phyloP scores from a whole-genome alignment of 2,113 vertebrate species.

The Sinocyclocheilus anophthalmus region DNA sequence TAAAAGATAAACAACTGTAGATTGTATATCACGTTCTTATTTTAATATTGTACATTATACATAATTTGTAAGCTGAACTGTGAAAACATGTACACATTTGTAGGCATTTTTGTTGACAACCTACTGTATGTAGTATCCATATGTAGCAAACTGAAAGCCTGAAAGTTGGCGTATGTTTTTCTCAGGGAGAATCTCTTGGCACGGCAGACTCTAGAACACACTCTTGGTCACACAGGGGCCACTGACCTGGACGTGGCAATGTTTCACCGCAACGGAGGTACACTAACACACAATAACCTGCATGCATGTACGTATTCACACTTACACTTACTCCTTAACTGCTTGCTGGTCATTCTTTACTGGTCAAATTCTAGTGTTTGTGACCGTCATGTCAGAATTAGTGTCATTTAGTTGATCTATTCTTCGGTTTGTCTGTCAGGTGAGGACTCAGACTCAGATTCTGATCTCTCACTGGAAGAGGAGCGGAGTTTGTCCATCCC shows the following conservation, averaged over 20 bases:
- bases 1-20: background rate
- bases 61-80: background rate
- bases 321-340: background rate
- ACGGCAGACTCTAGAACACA: slow-evolving; percentile 89
- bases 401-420: background rate
- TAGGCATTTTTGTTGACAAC: background rate
- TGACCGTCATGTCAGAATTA: background rate
- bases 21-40: background rate
- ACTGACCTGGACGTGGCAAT: slow-evolving; percentile 96
- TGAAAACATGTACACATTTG: background rate
- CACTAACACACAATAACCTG: slow-evolving; percentile 36
- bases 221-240: slow-evolving; percentile 86
- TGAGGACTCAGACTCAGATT: slow-evolving; percentile 94
- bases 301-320: slow-evolving; percentile 35
- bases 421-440: slow-evolving; percentile 68
- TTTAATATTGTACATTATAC: background rate
- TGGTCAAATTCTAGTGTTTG: background rate
- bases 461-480: slow-evolving; percentile 93
- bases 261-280: slow-evolving; percentile 96
- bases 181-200: slow-evolving; percentile 87
- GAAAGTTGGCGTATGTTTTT: slow-evolving; percentile 8
- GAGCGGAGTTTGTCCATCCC: slow-evolving; percentile 95
- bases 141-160: slow-evolving; percentile 6
- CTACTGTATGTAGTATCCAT: background rate
- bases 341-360: background rate